A percentile compares a stretch with the other conserved stretches of the same genome.
Conservation (phyloP, 2,797 vertebrate genomes). For the Percopsis omiscomaycus region DNA sequence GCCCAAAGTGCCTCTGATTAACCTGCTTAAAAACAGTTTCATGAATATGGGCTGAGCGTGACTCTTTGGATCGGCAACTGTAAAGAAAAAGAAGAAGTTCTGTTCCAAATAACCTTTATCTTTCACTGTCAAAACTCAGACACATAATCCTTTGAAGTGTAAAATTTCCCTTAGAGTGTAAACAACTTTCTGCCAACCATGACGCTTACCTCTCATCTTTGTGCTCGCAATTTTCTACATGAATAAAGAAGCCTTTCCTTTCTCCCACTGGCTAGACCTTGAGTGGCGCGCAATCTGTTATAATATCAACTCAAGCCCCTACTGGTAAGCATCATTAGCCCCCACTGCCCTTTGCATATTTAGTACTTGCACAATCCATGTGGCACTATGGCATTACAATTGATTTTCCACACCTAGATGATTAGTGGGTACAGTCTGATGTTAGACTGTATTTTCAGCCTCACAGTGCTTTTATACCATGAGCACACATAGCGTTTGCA, state of each 20-base stretch:
- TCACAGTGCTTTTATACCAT: too few relatives aligned
- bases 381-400: conserved; percentile 38
- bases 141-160: conserved; percentile 71
- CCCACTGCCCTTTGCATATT: conserved; percentile 49
- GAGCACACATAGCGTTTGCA: too few relatives aligned
- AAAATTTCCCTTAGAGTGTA: conserved; percentile 73
- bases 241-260: conserved; percentile 68
- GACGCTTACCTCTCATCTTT: conserved; percentile 70
- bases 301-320: conserved; percentile 68
- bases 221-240: conserved; percentile 75
- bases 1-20: conserved; percentile 45
- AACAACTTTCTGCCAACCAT: conserved; percentile 71
- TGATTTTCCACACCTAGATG: conserved; percentile 34
- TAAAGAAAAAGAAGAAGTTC: conserved; percentile 29
- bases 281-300: conserved; percentile 69
- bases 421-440: conserved; percentile 20
- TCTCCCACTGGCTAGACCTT: conserved; percentile 62
- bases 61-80: conserved; percentile 43
- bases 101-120: conserved; percentile 75
- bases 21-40: conserved; percentile 32
- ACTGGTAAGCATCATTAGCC: conserved; percentile 69
- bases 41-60: conserved; percentile 26
- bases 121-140: conserved; percentile 72
- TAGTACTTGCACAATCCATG: conserved; percentile 41
- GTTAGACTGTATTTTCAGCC: conserved; percentile 3